Evolutionary conservation across 1,140 invertebrate species (phyloP).

Genomic region (Apis dorsata): DNA sequence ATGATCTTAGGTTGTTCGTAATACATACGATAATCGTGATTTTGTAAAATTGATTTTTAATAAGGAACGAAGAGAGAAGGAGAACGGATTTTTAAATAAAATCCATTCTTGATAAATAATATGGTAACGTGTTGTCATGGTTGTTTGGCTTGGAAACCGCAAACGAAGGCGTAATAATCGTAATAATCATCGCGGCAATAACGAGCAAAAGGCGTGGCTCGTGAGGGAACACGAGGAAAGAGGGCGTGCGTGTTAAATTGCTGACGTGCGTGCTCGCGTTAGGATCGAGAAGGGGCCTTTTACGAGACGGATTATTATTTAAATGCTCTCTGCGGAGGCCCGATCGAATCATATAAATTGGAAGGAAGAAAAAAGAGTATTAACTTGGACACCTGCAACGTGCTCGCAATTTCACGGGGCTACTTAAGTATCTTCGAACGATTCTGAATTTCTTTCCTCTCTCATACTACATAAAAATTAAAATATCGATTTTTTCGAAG

Average conservation of each 20-base stretch:
- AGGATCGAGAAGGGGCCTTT: slow-evolving; percentile 1
- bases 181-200: slow-evolving; percentile 23
- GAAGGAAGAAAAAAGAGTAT: too few relatives aligned
- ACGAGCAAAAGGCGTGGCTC: slow-evolving; percentile 25
- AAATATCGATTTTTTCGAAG: too few relatives aligned
- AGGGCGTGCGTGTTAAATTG: slow-evolving; percentile 21
- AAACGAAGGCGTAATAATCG: slow-evolving; percentile 15
- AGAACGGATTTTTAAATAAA: too few relatives aligned
- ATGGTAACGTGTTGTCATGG: background rate
- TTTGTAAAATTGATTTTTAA: too few relatives aligned
- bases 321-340: slow-evolving; percentile 8
- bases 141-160: background rate
- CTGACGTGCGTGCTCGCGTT: slow-evolving; percentile 7
- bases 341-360: background rate
- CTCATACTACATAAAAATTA: too few relatives aligned
- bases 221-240: background rate
- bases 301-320: slow-evolving; percentile 21
- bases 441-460: too few relatives aligned
- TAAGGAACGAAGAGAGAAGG: too few relatives aligned
- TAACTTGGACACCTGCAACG: background rate
- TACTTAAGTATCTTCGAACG: too few relatives aligned
- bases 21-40: too few relatives aligned
- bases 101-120: too few relatives aligned
- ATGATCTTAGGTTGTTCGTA: too few relatives aligned
- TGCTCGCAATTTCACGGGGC: too few relatives aligned